Conservation (phyloP, 2,113 vertebrate genomes). For the Scortum barcoo region DNA sequence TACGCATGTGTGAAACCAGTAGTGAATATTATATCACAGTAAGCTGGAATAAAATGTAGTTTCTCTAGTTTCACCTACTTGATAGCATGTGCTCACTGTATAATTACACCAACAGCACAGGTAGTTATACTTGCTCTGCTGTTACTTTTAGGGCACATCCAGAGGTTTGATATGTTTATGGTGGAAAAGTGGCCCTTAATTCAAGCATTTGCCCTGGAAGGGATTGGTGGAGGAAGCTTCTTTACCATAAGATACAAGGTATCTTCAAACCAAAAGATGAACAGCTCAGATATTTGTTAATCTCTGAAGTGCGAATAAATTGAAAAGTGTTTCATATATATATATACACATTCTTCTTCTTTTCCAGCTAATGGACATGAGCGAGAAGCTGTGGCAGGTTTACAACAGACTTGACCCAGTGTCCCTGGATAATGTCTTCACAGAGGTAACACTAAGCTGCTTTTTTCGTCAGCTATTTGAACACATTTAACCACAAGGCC, state of each 20-base stretch:
- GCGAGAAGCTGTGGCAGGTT: slow-evolving; percentile 91
- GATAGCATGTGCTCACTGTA: not conserved
- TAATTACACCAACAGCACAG: not conserved
- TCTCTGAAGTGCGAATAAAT: too few relatives aligned
- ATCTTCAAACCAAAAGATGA: not conserved
- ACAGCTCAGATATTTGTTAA: not conserved
- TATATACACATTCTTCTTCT: slow-evolving; percentile 8
- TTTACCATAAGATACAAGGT: slow-evolving; percentile 98
- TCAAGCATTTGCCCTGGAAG: slow-evolving; percentile 96
- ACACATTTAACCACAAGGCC: not conserved
- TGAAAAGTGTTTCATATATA: not conserved
- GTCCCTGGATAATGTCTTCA: slow-evolving; percentile 90
- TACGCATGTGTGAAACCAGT: not conserved
- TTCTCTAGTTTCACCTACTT: not conserved
- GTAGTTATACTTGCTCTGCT: not conserved
- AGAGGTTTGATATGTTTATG: slow-evolving; percentile 97
- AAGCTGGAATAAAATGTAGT: not conserved
- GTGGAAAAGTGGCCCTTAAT: slow-evolving; percentile 98
- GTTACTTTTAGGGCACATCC: slow-evolving; percentile 88
- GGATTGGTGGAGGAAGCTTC: slow-evolving; percentile 96
- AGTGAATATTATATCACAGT: not conserved
- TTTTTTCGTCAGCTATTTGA: not conserved
- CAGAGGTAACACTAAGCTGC: slow-evolving; percentile 85
- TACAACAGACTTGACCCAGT: slow-evolving; percentile 93
- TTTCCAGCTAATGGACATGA: slow-evolving; percentile 93